Conservation (phyloP, 2,888 invertebrate species). For the Plutella xylostella region DNA sequence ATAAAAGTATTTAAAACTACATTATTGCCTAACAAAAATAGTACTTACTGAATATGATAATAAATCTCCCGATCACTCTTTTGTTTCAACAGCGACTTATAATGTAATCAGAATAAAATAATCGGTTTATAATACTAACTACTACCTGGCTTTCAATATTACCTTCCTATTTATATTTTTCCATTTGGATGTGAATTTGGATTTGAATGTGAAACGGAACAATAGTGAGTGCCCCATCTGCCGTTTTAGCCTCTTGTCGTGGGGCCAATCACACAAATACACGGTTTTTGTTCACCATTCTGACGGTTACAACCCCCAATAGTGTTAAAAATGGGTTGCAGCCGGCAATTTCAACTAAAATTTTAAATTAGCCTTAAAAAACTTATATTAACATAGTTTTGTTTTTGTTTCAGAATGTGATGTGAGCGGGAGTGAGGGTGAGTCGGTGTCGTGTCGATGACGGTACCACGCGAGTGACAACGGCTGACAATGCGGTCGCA, state of each 20-base stretch:
- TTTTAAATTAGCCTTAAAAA: neutral
- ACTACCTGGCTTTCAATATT: too few species aligned
- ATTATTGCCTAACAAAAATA: too few species aligned
- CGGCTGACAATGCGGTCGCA: constrained; percentile 63
- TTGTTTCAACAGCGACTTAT: too few species aligned
- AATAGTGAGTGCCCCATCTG: constrained; percentile 34
- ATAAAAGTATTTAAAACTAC: too few species aligned
- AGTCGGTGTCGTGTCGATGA: constrained; percentile 49
- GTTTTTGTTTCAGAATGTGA: constrained; percentile 60
- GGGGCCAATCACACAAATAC: constrained; percentile 31
- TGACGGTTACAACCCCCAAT: constrained; percentile 26
- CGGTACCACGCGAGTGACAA: constrained; percentile 40
- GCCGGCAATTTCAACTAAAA: constrained; percentile 16
- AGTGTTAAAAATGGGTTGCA: constrained; percentile 25
- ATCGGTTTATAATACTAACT: too few species aligned
- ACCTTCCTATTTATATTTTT: too few species aligned
- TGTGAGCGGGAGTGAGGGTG: too few species aligned
- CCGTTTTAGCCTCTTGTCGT: constrained; percentile 14
- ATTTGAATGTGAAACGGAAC: too few species aligned
- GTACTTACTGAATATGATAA: too few species aligned
- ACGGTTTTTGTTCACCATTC: constrained; percentile 28
- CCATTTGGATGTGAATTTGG: too few species aligned
- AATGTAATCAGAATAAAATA: too few species aligned
- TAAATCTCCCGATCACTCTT: too few species aligned
- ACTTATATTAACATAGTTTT: constrained; percentile 13